These are phyloP conservation scores for Catharus fuscescens DNA, from an alignment of 2,113 vertebrate species.

Conservation along the genomic window DNA sequence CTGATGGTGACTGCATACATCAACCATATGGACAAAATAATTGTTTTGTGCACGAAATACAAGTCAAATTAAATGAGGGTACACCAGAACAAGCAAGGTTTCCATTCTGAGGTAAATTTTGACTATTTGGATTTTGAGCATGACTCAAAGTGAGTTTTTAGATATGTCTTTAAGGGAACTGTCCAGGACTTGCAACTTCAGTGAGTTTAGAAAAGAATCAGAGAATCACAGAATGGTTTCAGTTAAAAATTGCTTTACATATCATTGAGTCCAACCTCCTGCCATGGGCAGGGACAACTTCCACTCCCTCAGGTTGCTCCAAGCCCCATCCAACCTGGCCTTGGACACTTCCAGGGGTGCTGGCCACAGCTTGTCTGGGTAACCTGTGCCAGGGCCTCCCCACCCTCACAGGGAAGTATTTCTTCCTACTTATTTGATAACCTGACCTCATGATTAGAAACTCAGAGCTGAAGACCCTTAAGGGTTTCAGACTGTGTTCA, in stretches of 20 bases:
- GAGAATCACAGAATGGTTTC: background rate
- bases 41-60: accelerated
- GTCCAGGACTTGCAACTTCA: accelerated
- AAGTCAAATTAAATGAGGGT: background rate
- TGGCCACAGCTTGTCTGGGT: background rate
- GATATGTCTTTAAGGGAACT: background rate
- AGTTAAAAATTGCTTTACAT: accelerated
- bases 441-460: background rate
- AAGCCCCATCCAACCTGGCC: accelerated
- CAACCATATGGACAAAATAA: background rate
- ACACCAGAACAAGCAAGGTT: background rate
- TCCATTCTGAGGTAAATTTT: background rate
- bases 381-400: accelerated
- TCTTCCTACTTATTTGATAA: background rate
- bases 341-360: background rate
- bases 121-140: background rate
- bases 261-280: accelerated
- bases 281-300: background rate
- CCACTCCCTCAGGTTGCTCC: background rate
- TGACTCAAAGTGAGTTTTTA: background rate
- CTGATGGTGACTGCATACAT: background rate
- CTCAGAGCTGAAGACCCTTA: background rate
- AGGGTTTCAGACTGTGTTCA: background rate
- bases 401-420: background rate
- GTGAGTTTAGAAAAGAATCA: background rate